Evolutionary conservation across 2,113 vertebrate species (phyloP), one percentile per base, ranked within the genome.

Genomic region (Noturus placidus): DNA sequence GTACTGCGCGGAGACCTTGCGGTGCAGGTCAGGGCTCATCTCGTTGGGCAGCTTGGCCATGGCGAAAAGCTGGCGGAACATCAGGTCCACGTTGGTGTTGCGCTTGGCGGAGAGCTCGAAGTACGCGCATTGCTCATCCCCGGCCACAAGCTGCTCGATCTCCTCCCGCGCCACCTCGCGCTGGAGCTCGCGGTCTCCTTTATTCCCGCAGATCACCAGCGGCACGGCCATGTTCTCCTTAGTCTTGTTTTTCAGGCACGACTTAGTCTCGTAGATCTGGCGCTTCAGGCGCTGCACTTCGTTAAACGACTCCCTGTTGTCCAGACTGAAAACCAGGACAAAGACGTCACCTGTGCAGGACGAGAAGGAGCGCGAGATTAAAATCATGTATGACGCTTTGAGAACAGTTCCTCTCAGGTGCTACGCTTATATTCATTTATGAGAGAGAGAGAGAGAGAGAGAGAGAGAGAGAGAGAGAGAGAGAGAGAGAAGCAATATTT

Each of bases 11-110:
- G 98, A 99, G 25, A 99, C 97, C 76, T 98, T 98, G 85, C 98
- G 95, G 94, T 99, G 98, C 22, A 99, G 94, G 94, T 98, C 97
- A 0, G 98, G 98, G 94, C 98, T 99, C 98, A 99, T 99, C 88
- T 99, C 98, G 72, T 97, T 96, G 13, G 98, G 98, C 86, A 99
- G 95, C 65, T 98, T 98, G 92, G 98, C 98, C 96, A 99, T 94
- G 74, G 96, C 94, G 17, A 99, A 99, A 90, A 99, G 96, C 0
- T 96, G 95, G 84, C 95, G 97, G 89, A 99, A 99, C 98, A 99
- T 99, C 93, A 96, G 95, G 91, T 99, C 98, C 90, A 99, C 92
- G 94, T 97, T 97, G 91, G 97, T 97, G 95, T 99, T 99, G 92
- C 96, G 97, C 92, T 99, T 99, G 91, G 98, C 98, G 0, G 98